Base-by-base conservation (phyloP, 2,797 vertebrate species). In the Gallinago nigripennis region DNA sequence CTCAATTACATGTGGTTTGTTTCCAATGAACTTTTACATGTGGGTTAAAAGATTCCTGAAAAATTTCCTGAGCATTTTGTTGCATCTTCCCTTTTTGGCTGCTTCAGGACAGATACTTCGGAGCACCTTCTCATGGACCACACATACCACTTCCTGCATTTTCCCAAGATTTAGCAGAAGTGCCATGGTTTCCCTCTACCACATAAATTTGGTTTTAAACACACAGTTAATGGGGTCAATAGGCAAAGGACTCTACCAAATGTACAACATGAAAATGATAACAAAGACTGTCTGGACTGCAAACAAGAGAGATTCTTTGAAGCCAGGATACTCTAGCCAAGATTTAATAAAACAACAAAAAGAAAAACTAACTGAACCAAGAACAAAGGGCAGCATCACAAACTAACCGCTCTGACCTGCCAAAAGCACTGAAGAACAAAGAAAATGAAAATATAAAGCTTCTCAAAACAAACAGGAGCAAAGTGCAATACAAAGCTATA, bases 341-440 rank as follows among this genome's bases (percentile, higher is more conserved):
- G 77, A 90, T 88, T 88, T 86, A 94, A 90, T 92, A 95, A 93
- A 96, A 93, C 78, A 97, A 94, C 82, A 93, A 77, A 88, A 88
- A 72, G 63, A 82, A 95, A 71, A 95, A 80, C 80, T 54, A 82
- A 75, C 76, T 82, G 69, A 94, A 89, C 39, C 33, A 82, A 94
- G 75, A 93, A 91, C 58, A 93, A 91, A 94, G 90, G 72, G 50
- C 68, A 93, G 76, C 60, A 82, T 61, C 64, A 87, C 84, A 94
- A 88, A 88, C 66, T 20, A 81, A 89, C 58, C 3, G 1, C 30
- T 63, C 45, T 81, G 91, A 92, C 86, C 63, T 80, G 68, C 79
- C 86, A 93, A 89, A 85, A 91, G 21, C 28, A 69, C 53, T 24
- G 65, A 73, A 92, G 91, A 92, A 90, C 64, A 91, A 93, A 94